Evolutionary conservation across 2,888 invertebrate species (phyloP), one percentile per base, ranked within the genome.

Genomic region (Drosophila austrosaltans): DNA sequence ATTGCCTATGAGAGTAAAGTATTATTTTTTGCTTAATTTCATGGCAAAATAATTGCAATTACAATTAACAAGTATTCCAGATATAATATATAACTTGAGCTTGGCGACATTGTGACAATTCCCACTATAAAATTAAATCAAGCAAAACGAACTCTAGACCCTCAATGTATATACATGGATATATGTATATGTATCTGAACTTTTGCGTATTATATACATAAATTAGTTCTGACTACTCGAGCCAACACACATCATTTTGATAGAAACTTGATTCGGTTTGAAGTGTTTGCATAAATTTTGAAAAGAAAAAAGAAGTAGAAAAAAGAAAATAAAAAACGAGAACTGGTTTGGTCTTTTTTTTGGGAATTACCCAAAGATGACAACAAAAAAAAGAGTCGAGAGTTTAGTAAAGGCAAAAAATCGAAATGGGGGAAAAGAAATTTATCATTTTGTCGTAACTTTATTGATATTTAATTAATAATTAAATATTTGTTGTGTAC

Each of bases 31-130:
- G 36, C 10, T 36, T 8, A 48, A 66, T 66, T 72, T 66, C 39
- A 66, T 58, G 73, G 60, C n/a, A 57, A 32, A 64, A 64, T 40
- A 59, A 72, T 72, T 28, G 44, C 66, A 66, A 72, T 72, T 66
- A 58, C 16, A 48, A 12, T 48, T 48, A 48, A 16, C 12, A 48
- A 20, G 20, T 20, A 48, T 48, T 48, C 25, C 10, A 48, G 4
- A 25, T 20, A 48, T 7, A 8, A 20, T 16, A 58, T 72, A 66
- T 72, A 58, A 61, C 61, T 72, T 61, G 56, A 72, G 42, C 16
- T 44, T 25, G 16, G 7, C 32, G 32, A 36, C 20, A 22, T 53
- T 5, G 4, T 53, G 5, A 53, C 28, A 56, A 48, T 22, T 53
- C 25, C 12, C 12, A 10, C 48, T 48, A 36, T 40, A 28, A 25